Base-by-base conservation (phyloP, 2,888 invertebrate species). In the Helobdella robusta region DNA sequence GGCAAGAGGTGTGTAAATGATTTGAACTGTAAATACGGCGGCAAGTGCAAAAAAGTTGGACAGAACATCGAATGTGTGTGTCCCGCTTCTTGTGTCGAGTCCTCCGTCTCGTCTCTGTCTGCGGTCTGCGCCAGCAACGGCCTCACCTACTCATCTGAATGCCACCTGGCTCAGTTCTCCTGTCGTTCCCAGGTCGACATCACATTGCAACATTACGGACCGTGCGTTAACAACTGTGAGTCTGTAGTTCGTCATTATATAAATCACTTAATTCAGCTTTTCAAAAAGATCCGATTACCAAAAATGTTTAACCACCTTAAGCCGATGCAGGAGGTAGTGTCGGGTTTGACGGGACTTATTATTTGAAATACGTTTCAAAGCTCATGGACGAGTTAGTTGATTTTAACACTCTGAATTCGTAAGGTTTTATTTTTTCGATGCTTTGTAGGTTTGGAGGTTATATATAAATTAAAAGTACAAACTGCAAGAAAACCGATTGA, bases 111-210 rank as follows among this genome's bases (percentile, higher is more conserved):
- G 4, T 28, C 44, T 8, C 8, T 20, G 23, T 25, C 91, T 86
- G 81, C 91, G n/a, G 89, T 91, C 20, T 92, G 92, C 78, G 90
- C 88, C 1, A 84, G 86, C 15, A 89, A 91, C 75, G 89, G 88
- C 25, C 84, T 84, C 69, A 90, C 89, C 0, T 90, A 89, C 81
- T 85, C 87, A 70, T 88, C 87, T 48, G 85, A 86, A 63, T 92
- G 92, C 79, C 86, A 88, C 75, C 82, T 92, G 73, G 84, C 85
- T 73, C 84, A 86, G 68, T 84, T 86, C 62, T 85, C 87, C 18
- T 89, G 88, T 76, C 82, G 82, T 81, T 84, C 86, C 74, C 89
- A 89, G 81, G 86, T 86, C 73, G 86, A 88, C 74, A 86, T 90
- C 70, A 86, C 86, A 34, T 84, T 89, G 4, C 86, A 86, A 1